Evolutionary conservation across 2,113 vertebrate species (phyloP), one percentile per base, ranked within the genome.

Genomic region (Eulemur rufifrons): DNA sequence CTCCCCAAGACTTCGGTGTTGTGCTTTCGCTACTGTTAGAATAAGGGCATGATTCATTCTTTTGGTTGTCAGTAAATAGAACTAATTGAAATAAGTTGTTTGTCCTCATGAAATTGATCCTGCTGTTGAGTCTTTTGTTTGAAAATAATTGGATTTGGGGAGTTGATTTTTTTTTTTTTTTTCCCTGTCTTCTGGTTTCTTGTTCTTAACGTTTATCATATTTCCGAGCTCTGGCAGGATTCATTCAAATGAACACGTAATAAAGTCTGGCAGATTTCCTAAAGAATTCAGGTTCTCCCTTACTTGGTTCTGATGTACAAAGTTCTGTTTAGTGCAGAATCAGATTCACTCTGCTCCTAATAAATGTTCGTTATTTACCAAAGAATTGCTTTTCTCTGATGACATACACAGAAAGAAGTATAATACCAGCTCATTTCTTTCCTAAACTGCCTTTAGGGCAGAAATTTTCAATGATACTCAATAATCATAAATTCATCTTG

Each of bases 41-140:
- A 5, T n/a, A 47, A 39, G n/a, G 39, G 63, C 45, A 1, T 47
- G 91, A 93, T 34, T 93, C 96, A 76, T 88, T 73, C 91, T 81
- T 93, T n/a, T 50, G 59, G 29, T 92, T 32, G 59, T 66, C 76
- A 63, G 88, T 89, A 81, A 56, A 76, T 32, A 93, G 69, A 89
- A 54, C 45, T 74, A 21, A 93, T 86, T 74, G 73, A 78, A 96
- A 61, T 34, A 54, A 37, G 34, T 13, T 39, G 42, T 85, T 91
- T 86, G 63, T 89, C 37, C 88, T 71, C 5, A 2, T 71, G 89
- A 95, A 96, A 88, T 12, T 0, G 27, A 86, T 81, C 64, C 63
- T 42, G 12, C 29, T 18, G 9, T 50, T 42, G 47, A 27, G 68
- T 42, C 94, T 91, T 84, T 94, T 92, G 88, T 88, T 77, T n/a